Evolutionary conservation across 1,140 invertebrate genomes (phyloP).

Genomic region (Hyles euphorbiae): DNA sequence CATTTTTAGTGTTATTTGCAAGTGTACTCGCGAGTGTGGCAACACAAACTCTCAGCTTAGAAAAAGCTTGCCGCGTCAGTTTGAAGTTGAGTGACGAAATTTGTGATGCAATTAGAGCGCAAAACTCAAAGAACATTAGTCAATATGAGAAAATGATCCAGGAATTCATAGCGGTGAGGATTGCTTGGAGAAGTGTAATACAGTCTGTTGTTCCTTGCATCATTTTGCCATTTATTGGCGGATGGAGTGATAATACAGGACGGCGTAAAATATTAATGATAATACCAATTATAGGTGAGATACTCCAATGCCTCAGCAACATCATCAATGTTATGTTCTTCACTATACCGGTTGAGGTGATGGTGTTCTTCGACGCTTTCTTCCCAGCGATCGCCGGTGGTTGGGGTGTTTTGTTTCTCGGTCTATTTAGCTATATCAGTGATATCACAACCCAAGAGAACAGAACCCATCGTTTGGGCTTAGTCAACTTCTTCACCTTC

Average conservation of each 20-base stretch:
- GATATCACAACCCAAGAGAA: conserved; percentile 2
- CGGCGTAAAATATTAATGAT: neutral
- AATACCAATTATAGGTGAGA: neutral
- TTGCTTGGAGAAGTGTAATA: neutral
- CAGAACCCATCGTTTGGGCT: neutral
- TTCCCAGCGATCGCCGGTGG: neutral
- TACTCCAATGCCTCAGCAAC: neutral
- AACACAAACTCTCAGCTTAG: conserved; percentile 84
- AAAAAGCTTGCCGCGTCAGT: conserved; percentile 86
- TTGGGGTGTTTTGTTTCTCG: neutral
- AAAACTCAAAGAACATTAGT: neutral
- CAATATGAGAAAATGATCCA: conserved; percentile 1
- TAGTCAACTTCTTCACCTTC: neutral
- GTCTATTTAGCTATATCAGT: conserved; percentile 1
- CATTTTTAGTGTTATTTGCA: neutral
- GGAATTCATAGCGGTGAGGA: neutral
- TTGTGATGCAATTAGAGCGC: conserved; percentile 76
- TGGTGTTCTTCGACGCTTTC: neutral
- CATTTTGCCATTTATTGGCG: conserved; percentile 2
- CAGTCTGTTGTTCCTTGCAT: neutral
- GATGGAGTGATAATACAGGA: conserved; percentile 4
- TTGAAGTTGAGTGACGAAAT: conserved; percentile 78
- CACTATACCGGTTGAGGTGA: neutral
- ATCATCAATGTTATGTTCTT: conserved; percentile 6
- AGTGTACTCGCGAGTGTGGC: conserved; percentile 57